Conservation (phyloP, 1,140 invertebrate species). For the Drosophila azteca region DNA sequence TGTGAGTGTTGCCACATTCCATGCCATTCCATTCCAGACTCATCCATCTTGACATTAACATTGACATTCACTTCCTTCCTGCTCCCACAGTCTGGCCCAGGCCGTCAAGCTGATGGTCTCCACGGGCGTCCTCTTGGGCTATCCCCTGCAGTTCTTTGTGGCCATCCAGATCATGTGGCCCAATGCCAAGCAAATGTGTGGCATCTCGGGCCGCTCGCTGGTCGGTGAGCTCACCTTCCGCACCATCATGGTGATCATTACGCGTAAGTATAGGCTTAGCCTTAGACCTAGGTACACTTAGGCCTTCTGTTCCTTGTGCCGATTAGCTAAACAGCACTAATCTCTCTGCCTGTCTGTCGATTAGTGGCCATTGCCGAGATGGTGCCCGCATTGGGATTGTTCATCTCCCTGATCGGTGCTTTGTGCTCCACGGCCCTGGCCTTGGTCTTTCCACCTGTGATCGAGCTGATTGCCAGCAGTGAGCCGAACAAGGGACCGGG, state of each 20-base stretch:
- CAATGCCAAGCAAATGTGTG: slow-evolving; percentile 45
- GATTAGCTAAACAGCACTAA: background rate
- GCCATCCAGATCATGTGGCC: slow-evolving; percentile 88
- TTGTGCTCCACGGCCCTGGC: slow-evolving; percentile 94
- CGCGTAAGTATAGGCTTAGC: slow-evolving; percentile 86
- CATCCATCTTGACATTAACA: no score
- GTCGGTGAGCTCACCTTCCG: slow-evolving; percentile 87
- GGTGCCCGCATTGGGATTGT: slow-evolving; percentile 92
- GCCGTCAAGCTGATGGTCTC: slow-evolving; percentile 88
- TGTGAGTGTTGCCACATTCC: slow-evolving; percentile 57
- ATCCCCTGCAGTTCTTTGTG: slow-evolving; percentile 94
- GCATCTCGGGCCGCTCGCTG: slow-evolving; percentile 63
- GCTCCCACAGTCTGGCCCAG: slow-evolving; percentile 85
- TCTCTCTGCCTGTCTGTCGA: background rate
- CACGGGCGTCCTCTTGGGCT: slow-evolving; percentile 89
- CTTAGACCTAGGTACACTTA: no score
- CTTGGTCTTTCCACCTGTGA: slow-evolving; percentile 94
- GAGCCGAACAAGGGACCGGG: slow-evolving; percentile 84
- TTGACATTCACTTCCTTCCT: background rate
- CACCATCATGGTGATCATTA: slow-evolving; percentile 87
- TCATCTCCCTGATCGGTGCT: slow-evolving; percentile 96
- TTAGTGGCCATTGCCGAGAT: slow-evolving; percentile 91
- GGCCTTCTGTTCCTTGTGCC: no score
- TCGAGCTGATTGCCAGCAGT: slow-evolving; percentile 89
- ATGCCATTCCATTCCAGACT: no score